Base-by-base conservation (phyloP, 2,113 vertebrate species). In the Ceratotherium simum region DNA sequence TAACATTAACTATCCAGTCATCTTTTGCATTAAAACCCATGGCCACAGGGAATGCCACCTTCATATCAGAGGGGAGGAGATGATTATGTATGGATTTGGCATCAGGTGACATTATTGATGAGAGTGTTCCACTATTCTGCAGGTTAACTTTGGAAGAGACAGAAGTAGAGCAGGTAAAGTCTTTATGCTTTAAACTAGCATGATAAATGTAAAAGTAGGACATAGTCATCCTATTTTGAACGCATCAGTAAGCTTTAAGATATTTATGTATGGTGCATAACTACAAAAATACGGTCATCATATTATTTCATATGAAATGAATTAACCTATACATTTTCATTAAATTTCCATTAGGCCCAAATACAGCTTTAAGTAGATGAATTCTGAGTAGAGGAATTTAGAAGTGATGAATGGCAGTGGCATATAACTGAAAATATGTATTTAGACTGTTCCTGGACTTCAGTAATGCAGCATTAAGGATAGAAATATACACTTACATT, bases 1-100 rank as follows among this genome's bases (percentile, higher is more conserved):
- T 97, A 97, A 98, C 95, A 96, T 96, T 95, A 98, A 97, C 70
- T 91, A 62, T 78, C 81, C 90, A 97, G 88, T 91, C 96, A 96
- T 97, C n/a, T 98, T 94, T 69, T 54, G 8, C 92, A 80, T 97
- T 96, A 95, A 97, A 98, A 90, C 8, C 89, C 90, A 95, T 73
- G 91, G 93, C 83, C 90, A 67, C 33, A 69, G 95, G 88, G 93
- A 98, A 98, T 89, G 78, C 95, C 94, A 89, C 94, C 7, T 75
- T 60, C 92, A 13, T n/a, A 58, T 46, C 16, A 97, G 60, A 80
- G n/a, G 82, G 95, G 88, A 94, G 64, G 82, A 96, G 65, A 84
- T 60, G 89, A 96, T 29, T 39, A 65, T 54, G 64, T 88, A 92
- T 69, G 90, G 48, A 94, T 79, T 79, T 60, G 62, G 25, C 84